Base-by-base conservation (phyloP, 2,113 vertebrate species). In the Axis porcinus region DNA sequence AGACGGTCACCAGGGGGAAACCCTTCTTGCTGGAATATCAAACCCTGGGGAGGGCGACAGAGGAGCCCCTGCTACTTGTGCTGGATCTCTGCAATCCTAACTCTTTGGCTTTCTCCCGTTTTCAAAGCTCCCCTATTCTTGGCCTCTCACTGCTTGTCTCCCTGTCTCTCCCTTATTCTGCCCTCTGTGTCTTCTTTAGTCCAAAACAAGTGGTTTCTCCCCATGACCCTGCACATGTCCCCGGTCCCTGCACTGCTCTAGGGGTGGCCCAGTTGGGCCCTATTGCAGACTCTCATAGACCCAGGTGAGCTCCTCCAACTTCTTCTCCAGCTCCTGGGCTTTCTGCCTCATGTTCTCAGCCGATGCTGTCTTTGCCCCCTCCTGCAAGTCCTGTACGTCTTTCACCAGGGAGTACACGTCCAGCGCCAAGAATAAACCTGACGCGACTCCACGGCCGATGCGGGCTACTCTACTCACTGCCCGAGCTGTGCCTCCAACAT, bases 361-460 rank as follows among this genome's bases (percentile, higher is more conserved):
- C 0, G 14, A 52, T 45, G 30, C 5, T 0, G 43, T 2, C 25
- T 94, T 92, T 5, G 81, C 81, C 4, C 91, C 84, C 2, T 95
- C 2, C 0, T 33, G 6, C 88, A 97, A 27, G 7, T 84, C 74
- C 6, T 0, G 6, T 12, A 62, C 84, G 0, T 95, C 28, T 7
- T 94, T 0, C 36, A 95, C 62, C 1, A 97, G 47, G 11, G 0
- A 6, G 28, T 1, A 0, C 15, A 90, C 14, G 1, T 87, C 81
- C 23, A 7, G 0, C 6, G 47, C 2, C 13, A 97, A 4, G 19
- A 0, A 45, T 30, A 62, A 0, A 4, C 27, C 30, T 15, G 23
- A 0, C 0, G 9, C 0, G 21, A 5, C 33, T 1, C 0, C 2
- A 19, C 45, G 2, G n/a, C n/a, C 0, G 5, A 40, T 1, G 54